Conservation (phyloP, 2,888 invertebrate species). For the Spilosoma lubricipeda region DNA sequence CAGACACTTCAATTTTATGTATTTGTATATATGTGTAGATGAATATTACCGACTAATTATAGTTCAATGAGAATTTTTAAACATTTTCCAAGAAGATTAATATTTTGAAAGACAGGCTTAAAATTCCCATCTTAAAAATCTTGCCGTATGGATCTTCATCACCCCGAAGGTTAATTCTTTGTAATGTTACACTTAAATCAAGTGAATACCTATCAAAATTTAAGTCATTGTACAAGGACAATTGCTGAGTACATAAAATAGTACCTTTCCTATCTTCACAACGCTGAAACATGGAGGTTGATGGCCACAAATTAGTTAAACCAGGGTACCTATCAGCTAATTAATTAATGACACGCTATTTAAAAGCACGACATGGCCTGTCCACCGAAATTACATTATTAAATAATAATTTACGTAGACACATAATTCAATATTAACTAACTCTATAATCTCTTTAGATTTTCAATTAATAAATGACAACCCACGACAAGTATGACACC, state of each 20-base stretch:
- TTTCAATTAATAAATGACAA: background rate
- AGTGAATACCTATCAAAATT: background rate
- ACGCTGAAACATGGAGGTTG: conserved; percentile 14
- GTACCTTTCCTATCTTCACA: conserved; percentile 11
- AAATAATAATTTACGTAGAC: background rate
- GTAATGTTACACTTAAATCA: background rate
- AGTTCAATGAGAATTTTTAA: too few relatives aligned
- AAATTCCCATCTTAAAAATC: too few relatives aligned
- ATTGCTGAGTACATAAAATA: conserved; percentile 12
- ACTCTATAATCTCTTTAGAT: background rate
- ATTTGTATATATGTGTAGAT: too few relatives aligned
- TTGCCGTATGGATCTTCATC: too few relatives aligned
- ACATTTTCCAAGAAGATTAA: too few relatives aligned
- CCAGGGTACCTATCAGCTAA: conserved; percentile 8
- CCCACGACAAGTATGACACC: background rate
- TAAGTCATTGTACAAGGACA: background rate
- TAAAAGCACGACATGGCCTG: conserved; percentile 9
- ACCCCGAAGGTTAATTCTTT: too few relatives aligned
- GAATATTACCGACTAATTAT: too few relatives aligned
- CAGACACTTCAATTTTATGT: too few relatives aligned
- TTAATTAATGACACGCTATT: conserved; percentile 28
- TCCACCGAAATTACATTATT: background rate
- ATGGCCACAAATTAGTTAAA: conserved; percentile 22
- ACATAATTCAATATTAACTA: background rate
- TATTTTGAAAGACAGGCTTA: too few relatives aligned